Percentiles rank a stretch among this genome's conserved stretches.
Conservation (phyloP, 2,113 vertebrate genomes). For the Xerus inauris region DNA sequence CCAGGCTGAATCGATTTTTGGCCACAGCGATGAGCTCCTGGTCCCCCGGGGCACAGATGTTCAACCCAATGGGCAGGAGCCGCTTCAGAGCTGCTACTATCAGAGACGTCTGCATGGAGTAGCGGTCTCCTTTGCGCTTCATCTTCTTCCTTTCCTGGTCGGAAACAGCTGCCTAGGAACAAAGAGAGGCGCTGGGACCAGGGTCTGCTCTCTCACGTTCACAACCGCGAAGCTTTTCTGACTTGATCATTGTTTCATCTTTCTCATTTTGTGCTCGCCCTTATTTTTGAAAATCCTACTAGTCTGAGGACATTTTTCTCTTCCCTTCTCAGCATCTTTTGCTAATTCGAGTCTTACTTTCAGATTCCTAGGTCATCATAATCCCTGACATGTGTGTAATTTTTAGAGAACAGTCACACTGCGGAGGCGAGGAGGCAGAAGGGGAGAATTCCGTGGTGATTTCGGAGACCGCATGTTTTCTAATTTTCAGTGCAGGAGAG, state of each 20-base stretch:
- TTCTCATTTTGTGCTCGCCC: neutral
- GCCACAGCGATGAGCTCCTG: slow-evolving; percentile 96
- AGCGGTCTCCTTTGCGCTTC: slow-evolving; percentile 95
- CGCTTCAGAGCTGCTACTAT: slow-evolving; percentile 96
- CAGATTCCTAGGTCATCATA: neutral
- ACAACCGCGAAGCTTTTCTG: neutral
- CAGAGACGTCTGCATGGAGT: slow-evolving; percentile 95
- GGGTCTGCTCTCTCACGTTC: neutral
- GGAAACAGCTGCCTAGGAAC: slow-evolving; percentile 91
- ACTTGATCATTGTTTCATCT: accelerated
- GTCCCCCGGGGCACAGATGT: slow-evolving; percentile 96
- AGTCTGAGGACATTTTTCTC: neutral
- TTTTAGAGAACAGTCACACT: neutral
- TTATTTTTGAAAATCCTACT: neutral
- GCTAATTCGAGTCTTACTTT: neutral
- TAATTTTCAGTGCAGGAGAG: neutral
- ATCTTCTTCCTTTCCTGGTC: slow-evolving; percentile 98
- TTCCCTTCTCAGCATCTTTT: neutral
- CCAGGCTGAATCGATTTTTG: slow-evolving; percentile 94
- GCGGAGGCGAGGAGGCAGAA: neutral
- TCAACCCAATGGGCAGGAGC: slow-evolving; percentile 94
- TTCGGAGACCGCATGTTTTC: neutral
- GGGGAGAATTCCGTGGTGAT: neutral
- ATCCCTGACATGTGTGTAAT: neutral
- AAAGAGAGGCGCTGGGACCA: neutral